Evolutionary conservation across 2,888 invertebrate genomes (phyloP), one percentile per base, ranked within the genome.

Genomic region (Meliscaeva auricollis): DNA sequence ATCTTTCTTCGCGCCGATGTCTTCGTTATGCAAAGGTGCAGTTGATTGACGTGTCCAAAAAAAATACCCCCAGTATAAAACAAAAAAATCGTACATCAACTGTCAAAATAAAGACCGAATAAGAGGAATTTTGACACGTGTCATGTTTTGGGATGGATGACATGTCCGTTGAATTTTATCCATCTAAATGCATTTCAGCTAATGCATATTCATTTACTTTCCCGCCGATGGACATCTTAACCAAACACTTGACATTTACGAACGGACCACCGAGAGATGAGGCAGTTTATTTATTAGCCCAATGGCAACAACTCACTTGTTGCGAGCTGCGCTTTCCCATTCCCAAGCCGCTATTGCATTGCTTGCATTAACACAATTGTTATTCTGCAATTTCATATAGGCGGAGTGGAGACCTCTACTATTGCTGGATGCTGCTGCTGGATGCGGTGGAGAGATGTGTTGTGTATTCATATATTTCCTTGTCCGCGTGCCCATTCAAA

Each of bases 201-300:
- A 75, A 75, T 84, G 80, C 84, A 84, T 84, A 84, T 84, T 84
- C 80, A 84, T 84, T 70, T 69, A 66, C 22, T 32, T 35, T 69
- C 9, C 72, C 38, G 22, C 64, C 54, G 35, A 69, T 46, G 80
- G 72, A 84, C 80, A 76, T 84, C 84, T 84, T 72, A 72, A 84
- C 72, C 84, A 76, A 75, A 80, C 80, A 84, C 62, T 80, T 76
- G 84, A 80, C 84, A 72, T 66, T 68, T 72, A 80, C 75, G 80
- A 56, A 22, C 68, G 80, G 84, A 84, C 84, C 84, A 84, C 84
- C 84, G 48, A 52, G 64, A 15, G 48, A 35, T n/a, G 56, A 26
- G 35, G 54, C 41, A 35, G 52, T 68, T 62, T 68, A 30, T 81
- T 82, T 72, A 76, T 66, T 72, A 66, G 66, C 76, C 70, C 66